Evolutionary conservation across 2,888 invertebrate genomes (phyloP).

Genomic region (Lasioglossum malachurum): DNA sequence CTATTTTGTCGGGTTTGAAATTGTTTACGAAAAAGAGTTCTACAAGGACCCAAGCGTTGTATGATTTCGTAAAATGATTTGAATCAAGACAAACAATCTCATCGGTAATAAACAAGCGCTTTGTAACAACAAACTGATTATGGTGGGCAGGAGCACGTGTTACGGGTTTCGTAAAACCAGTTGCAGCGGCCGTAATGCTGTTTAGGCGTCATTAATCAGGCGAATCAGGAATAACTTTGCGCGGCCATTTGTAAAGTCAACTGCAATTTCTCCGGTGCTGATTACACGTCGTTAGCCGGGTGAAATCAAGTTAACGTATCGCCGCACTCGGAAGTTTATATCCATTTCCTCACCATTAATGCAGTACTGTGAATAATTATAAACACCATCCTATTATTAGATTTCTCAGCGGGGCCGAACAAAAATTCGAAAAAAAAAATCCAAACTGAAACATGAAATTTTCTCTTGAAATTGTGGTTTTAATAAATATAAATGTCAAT

Average conservation of each 20-base stretch:
- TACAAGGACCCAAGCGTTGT: background rate
- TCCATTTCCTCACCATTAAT: slow-evolving; percentile 23
- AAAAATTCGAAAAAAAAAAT: background rate
- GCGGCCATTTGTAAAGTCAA: slow-evolving; percentile 48
- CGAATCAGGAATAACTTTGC: slow-evolving; percentile 38
- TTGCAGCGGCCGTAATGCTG: slow-evolving; percentile 30
- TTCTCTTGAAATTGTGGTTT: background rate
- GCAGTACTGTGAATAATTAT: background rate
- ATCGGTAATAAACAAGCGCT: background rate
- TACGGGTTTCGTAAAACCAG: slow-evolving; percentile 41
- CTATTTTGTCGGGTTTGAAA: background rate
- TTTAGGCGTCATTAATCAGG: slow-evolving; percentile 44
- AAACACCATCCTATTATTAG: background rate
- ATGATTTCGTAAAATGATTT: background rate
- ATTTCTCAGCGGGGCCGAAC: background rate
- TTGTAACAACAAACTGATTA: background rate
- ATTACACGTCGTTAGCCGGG: slow-evolving; percentile 33
- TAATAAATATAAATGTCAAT: background rate
- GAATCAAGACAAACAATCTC: background rate
- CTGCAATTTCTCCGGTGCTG: slow-evolving; percentile 47
- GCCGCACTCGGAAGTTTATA: slow-evolving; percentile 24
- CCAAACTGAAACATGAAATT: background rate
- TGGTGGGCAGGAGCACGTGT: background rate
- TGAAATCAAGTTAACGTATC: slow-evolving; percentile 49
- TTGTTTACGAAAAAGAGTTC: no score